Base-by-base conservation (phyloP, 2,888 invertebrate genomes). In the Cosmorhoe ocellata region DNA sequence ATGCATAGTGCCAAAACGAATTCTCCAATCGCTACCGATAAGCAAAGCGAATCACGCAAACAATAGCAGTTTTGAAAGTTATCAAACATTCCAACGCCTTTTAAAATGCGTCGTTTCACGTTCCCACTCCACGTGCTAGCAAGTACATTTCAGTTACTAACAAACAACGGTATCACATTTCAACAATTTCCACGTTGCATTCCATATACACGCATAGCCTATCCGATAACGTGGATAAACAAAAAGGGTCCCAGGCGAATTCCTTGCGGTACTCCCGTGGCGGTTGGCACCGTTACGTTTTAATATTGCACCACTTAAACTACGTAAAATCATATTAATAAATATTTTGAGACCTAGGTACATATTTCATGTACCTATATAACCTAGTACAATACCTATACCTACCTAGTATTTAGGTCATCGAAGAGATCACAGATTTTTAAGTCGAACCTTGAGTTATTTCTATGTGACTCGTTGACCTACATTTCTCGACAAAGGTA, bases 201-300 rank as follows among this genome's bases (percentile, higher is more conserved):
- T 18, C 18, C 18, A 18, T 66, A 61, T 9, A 30, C 28, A 26
- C 40, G 9, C 40, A 1, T 36, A 12, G 24, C 52, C 52, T 58
- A 64, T 53, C 50, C 34, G 59, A 63, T 66, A 58, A 43, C 53
- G 34, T 43, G 28, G 38, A 55, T 64, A 67, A 68, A 68, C 67
- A 79, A 70, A 74, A 75, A 64, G 63, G 74, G 74, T 67, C 79
- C 79, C 71, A 74, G 56, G 65, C 47, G 70, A 61, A 71, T 77
- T 60, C 79, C 80, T 80, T 80, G 80, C 70, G 74, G 77, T 74
- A 75, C 71, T 66, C 70, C 66, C 56, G 49, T 53, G 58, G 38
- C 32, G 28, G 9, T n/a, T 45, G 37, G 45, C 57, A 63, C 30
- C 39, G 40, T 45, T 51, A 42, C 40, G 36, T n/a, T n/a, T n/a